A percentile compares a stretch with the other conserved stretches of the same genome.
Conservation (phyloP, 2,113 vertebrate species). For the Saimiri boliviensis region DNA sequence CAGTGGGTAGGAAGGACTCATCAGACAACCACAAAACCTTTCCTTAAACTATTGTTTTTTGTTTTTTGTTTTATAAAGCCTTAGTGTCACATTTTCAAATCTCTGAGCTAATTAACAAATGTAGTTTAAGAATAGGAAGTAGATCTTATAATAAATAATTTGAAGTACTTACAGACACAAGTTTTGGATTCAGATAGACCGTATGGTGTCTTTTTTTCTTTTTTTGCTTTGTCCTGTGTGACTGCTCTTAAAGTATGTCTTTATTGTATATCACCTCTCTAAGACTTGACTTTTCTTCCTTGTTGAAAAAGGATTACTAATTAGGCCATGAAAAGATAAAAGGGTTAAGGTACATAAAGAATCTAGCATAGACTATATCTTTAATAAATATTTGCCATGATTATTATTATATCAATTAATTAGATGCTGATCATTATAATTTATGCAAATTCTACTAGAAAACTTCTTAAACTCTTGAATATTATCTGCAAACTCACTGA, state of each 20-base stretch:
- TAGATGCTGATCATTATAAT: constrained; percentile 4
- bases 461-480: constrained; percentile 7
- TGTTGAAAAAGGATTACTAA: neutral
- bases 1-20: too few relatives aligned
- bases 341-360: neutral
- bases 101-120: neutral
- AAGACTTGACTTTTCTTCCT: neutral
- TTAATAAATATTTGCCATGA: neutral
- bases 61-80: too few relatives aligned
- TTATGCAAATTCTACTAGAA: constrained; percentile 6
- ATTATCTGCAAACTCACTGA: constrained; percentile 1
- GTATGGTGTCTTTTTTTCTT: neutral
- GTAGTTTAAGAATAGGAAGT: neutral
- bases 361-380: neutral
- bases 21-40: too few relatives aligned
- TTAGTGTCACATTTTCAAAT: neutral
- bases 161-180: neutral
- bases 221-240: neutral
- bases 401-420: neutral
- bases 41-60: neutral
- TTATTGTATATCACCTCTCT: neutral
- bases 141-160: neutral
- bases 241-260: neutral
- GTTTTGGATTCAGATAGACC: neutral
- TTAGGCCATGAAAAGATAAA: neutral